Base-by-base conservation (phyloP, 35 echinoderm and acorn worm species). In the Heliocidaris tuberculata region DNA sequence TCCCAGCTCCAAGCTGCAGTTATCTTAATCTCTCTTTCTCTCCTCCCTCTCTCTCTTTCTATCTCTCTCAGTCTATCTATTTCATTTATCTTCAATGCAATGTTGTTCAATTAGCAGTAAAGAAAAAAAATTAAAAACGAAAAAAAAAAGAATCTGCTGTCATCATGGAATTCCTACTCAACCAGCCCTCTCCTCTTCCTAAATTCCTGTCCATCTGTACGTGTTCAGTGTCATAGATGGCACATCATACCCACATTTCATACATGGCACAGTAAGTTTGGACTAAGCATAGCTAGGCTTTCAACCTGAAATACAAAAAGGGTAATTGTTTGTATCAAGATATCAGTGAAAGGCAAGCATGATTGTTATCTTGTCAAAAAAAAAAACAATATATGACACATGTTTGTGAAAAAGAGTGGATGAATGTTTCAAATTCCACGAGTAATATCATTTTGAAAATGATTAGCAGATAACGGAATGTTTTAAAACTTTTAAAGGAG, bases 61-160 rank as follows among this genome's bases (percentile, higher is more conserved):
- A 13, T 13, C 17, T 59, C 91, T n/a, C 2, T 59, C 29, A 13
- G 13, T 59, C 91, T 31, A 42, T 48, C 13, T 47, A 16, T 89
- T 48, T 89, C 31, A 47, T 32, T 89, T 89, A 89, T 89, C 32
- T 89, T 89, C 87, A 89, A 89, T 89, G 87, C 87, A 89, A 89
- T 48, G 87, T 89, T 89, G 87, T 32, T 47, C 10, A 89, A 7
- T 89, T 78, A 89, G 87, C 12, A 89, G n/a, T 89, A 17, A 10
- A 59, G 13, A 93, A n/a, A 27, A 30, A 93, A 42, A 27, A 4
- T 71, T 71, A 27, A 71, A 71, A 78, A 78, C 1, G 27, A 5
- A n/a, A 24, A 70, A 16, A 78, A 24, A 78, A 78, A 24, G 3
- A 27, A 78, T 78, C 65, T 78, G n/a, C n/a, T n/a, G 65, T 24